A percentile compares a stretch with the other conserved stretches of the same genome.
Evolutionary conservation across 2,888 invertebrate species (phyloP).

Genomic region (Quadriops clusia): DNA sequence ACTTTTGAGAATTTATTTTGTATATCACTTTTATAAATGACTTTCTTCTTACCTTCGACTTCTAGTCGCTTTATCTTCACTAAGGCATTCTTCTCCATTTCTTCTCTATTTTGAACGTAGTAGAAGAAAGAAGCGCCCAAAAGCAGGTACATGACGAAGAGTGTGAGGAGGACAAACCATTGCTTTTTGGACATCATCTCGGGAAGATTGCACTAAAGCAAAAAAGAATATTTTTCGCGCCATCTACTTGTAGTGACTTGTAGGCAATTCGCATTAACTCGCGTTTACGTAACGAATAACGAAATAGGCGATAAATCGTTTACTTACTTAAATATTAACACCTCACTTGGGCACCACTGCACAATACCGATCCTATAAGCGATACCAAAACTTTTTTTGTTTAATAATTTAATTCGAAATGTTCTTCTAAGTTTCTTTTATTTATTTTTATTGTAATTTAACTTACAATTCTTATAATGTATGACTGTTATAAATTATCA

Average conservation of each 20-base stretch:
- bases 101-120: slow-evolving; percentile 65
- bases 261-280: slow-evolving; percentile 6
- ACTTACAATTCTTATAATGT: too few species aligned
- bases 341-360: background rate
- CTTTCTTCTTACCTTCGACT: slow-evolving; percentile 67
- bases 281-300: slow-evolving; percentile 5
- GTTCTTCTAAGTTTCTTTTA: too few species aligned
- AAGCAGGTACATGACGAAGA: slow-evolving; percentile 14
- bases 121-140: slow-evolving; percentile 79
- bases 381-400: too few species aligned
- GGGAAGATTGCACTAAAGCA: slow-evolving; percentile 28
- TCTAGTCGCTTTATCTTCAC: slow-evolving; percentile 51
- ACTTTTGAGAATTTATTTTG: slow-evolving; percentile 3
- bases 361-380: too few species aligned
- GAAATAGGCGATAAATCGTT: slow-evolving; percentile 5
- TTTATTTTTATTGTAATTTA: too few species aligned
- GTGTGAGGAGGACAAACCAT: slow-evolving; percentile 45
- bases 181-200: slow-evolving; percentile 73
- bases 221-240: background rate
- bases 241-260: background rate
- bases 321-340: slow-evolving; percentile 3
- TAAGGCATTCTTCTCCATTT: slow-evolving; percentile 46
- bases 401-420: too few species aligned
- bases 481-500: too few species aligned
- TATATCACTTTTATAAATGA: background rate